phyloP scores from a whole-genome alignment of 2,888 invertebrate genomes.

The Philereme transversata region DNA sequence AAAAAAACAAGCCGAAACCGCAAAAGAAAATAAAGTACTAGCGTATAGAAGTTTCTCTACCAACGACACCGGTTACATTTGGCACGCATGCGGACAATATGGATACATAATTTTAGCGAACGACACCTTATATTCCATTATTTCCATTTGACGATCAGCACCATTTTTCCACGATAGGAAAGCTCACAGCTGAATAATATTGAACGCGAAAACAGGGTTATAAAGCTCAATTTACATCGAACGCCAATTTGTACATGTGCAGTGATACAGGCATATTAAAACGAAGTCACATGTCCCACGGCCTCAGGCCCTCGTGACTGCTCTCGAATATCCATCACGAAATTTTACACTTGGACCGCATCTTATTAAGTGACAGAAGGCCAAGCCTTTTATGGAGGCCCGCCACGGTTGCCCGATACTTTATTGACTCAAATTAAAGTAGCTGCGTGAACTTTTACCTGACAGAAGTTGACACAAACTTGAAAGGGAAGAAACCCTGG shows the following conservation, averaged over 20 bases:
- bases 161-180: not conserved
- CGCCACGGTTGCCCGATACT: constrained; percentile 35
- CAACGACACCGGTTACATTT: too few species aligned
- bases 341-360: constrained; percentile 71
- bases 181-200: not conserved
- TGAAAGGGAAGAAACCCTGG: not conserved
- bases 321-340: constrained; percentile 77
- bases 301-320: constrained; percentile 64
- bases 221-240: constrained; percentile 9
- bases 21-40: constrained; percentile 11
- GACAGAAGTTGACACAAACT: constrained; percentile 3
- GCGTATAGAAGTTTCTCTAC: too few species aligned
- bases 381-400: constrained; percentile 65
- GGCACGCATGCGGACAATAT: too few species aligned
- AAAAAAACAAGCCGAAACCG: constrained; percentile 47
- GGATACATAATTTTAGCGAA: too few species aligned
- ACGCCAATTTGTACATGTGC: not conserved
- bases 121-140: too few species aligned
- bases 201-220: not conserved
- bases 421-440: constrained; percentile 28
- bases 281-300: constrained; percentile 67
- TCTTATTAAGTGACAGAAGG: constrained; percentile 79
- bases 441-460: constrained; percentile 10
- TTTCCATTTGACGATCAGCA: too few species aligned
- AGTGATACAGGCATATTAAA: constrained; percentile 36